Percentiles rank a stretch among this genome's conserved stretches.
phyloP scores from a whole-genome alignment of 2,113 vertebrate genomes.

The Bostrychus sinensis region DNA sequence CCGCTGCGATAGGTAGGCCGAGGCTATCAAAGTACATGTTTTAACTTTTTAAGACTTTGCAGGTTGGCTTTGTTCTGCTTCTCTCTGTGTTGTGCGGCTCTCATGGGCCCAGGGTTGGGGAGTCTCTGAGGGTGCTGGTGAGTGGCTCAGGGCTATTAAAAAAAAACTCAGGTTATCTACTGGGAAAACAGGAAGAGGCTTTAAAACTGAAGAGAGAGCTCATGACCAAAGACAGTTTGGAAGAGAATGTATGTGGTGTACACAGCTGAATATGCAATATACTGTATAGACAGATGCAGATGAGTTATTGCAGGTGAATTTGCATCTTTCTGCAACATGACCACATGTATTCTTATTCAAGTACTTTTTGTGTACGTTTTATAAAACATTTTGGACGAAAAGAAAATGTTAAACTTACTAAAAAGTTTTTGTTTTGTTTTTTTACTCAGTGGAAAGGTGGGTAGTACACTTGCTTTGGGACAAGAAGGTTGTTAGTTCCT shows the following conservation, averaged over 20 bases:
- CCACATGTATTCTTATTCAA: neutral
- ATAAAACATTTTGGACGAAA: neutral
- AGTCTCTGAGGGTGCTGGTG: slow-evolving; percentile 75
- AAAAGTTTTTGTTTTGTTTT: neutral
- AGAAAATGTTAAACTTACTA: neutral
- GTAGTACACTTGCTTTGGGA: too few relatives aligned
- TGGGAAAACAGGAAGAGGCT: slow-evolving; percentile 72
- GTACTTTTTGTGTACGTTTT: too few relatives aligned
- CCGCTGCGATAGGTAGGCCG: slow-evolving; percentile 76
- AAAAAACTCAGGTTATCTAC: slow-evolving; percentile 73
- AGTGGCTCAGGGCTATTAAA: slow-evolving; percentile 78
- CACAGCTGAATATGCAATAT: neutral
- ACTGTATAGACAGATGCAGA: neutral
- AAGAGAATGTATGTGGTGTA: slow-evolving; percentile 24
- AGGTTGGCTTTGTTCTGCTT: slow-evolving; percentile 80
- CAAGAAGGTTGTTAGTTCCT: too few relatives aligned
- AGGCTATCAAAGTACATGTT: slow-evolving; percentile 81
- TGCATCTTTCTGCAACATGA: neutral
- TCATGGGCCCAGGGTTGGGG: slow-evolving; percentile 71
- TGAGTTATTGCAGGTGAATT: neutral
- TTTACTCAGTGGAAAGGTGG: too few relatives aligned
- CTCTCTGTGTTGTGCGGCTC: slow-evolving; percentile 73
- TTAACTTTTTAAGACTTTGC: slow-evolving; percentile 78
- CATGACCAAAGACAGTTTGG: slow-evolving; percentile 63
- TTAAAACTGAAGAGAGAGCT: slow-evolving; percentile 76